Conservation (phyloP, 30 jellyfish, hydroid and myxozoan genomes). For the Hydractinia symbiolongicarpus region DNA sequence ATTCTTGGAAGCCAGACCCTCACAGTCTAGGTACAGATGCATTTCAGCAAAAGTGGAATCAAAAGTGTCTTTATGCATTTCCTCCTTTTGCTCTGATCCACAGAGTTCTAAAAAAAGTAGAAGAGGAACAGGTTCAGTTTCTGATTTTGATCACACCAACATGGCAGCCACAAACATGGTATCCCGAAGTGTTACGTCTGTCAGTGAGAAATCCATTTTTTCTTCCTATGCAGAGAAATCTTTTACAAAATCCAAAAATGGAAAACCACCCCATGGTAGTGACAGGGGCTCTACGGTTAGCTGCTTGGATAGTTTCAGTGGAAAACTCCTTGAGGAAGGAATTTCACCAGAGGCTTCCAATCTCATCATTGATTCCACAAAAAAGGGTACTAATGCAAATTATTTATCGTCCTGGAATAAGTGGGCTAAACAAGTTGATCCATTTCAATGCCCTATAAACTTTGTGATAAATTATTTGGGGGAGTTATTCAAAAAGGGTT, state of each 20-base stretch:
- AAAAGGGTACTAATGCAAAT: conserved; percentile 39
- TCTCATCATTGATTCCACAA: conserved; percentile 38
- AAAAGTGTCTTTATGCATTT: conserved; percentile 31
- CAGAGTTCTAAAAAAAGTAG: neutral
- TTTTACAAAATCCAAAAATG: conserved; percentile 26
- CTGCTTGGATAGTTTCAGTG: conserved; percentile 48
- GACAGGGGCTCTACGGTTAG: conserved; percentile 21
- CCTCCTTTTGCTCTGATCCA: conserved; percentile 24
- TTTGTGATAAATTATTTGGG: conserved; percentile 22
- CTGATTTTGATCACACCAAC: conserved; percentile 24
- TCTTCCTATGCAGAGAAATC: neutral
- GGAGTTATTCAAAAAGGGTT: neutral
- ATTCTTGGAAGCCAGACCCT: too few species aligned
- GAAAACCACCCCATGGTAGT: conserved; percentile 34
- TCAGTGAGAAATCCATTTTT: conserved; percentile 20
- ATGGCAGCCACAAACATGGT: conserved; percentile 40
- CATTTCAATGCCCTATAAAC: conserved; percentile 28
- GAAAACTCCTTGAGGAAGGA: conserved; percentile 23
- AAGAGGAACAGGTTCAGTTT: neutral
- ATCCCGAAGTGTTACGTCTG: conserved; percentile 24
- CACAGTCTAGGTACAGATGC: too few species aligned
- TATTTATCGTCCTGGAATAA: conserved; percentile 34
- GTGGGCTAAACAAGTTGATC: conserved; percentile 35
- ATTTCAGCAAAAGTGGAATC: too few species aligned
- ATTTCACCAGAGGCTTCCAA: conserved; percentile 30